These are phyloP conservation scores for Cranoglanis bouderius DNA, from an alignment of 2,113 vertebrate species.

Conservation along the genomic window DNA sequence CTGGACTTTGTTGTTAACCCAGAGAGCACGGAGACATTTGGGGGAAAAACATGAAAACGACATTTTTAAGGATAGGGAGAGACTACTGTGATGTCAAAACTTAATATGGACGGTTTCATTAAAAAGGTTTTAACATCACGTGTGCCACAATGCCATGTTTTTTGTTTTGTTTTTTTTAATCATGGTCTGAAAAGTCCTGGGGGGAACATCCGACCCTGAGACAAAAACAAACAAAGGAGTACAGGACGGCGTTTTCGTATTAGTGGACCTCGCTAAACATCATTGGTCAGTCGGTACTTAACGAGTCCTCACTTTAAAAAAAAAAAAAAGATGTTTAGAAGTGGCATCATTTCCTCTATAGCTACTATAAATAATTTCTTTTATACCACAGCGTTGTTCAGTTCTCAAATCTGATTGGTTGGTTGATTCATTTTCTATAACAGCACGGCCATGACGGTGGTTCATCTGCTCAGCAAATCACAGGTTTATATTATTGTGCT, in stretches of 20 bases:
- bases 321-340: background rate
- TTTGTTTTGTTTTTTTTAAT: background rate
- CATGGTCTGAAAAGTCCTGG: background rate
- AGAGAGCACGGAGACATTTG: background rate
- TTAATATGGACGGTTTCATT: background rate
- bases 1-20: background rate
- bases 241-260: background rate
- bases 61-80: background rate
- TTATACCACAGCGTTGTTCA: background rate
- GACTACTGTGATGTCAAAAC: background rate
- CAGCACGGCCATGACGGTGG: too few relatives aligned
- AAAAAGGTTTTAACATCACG: background rate
- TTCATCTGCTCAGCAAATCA: background rate
- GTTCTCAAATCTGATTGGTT: background rate
- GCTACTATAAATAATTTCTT: background rate
- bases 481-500: background rate
- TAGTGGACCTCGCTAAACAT: background rate
- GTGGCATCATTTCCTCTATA: background rate
- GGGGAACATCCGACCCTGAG: background rate
- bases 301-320: background rate
- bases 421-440: background rate
- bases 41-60: background rate
- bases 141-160: background rate
- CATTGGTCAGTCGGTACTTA: background rate
- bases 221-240: background rate